Conservation (phyloP, 2,888 invertebrate species). For the Agrochola macilenta region DNA sequence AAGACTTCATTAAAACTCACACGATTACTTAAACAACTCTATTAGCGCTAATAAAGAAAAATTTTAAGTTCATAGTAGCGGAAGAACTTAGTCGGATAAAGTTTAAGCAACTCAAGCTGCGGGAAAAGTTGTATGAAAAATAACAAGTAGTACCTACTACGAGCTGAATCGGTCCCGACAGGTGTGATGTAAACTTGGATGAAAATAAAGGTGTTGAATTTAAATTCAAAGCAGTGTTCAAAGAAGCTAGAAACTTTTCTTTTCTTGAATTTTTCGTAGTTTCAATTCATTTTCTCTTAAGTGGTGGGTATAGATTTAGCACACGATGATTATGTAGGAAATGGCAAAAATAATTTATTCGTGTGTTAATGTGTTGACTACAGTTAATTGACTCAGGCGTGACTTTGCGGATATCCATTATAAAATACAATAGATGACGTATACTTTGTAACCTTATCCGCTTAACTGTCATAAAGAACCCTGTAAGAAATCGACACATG, state of each 20-base stretch:
- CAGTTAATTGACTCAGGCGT: too few species aligned
- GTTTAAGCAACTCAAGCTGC: constrained; percentile 14
- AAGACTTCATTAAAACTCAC: not conserved
- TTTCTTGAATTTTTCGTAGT: not conserved
- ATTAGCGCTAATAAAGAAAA: constrained; percentile 8
- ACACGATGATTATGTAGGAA: too few species aligned
- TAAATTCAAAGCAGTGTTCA: constrained; percentile 27
- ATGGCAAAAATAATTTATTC: not conserved
- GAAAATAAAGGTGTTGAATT: constrained; percentile 27
- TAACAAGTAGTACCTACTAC: constrained; percentile 24
- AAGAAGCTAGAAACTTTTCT: not conserved
- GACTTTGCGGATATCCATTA: too few species aligned
- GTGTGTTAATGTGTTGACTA: fast-evolving
- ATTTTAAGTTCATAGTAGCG: not conserved
- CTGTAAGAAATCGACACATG: too few species aligned
- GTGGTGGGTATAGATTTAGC: not conserved
- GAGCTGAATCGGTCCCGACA: constrained; percentile 21
- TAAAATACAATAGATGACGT: too few species aligned
- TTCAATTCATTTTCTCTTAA: not conserved
- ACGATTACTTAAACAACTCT: constrained; percentile 1
- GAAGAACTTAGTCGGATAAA: constrained; percentile 18
- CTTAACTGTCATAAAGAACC: too few species aligned
- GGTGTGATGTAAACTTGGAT: constrained; percentile 38
- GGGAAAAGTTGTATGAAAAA: constrained; percentile 41
- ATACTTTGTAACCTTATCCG: too few species aligned